Base-by-base conservation (phyloP, 2,797 vertebrate genomes). In the Prionace glauca region DNA sequence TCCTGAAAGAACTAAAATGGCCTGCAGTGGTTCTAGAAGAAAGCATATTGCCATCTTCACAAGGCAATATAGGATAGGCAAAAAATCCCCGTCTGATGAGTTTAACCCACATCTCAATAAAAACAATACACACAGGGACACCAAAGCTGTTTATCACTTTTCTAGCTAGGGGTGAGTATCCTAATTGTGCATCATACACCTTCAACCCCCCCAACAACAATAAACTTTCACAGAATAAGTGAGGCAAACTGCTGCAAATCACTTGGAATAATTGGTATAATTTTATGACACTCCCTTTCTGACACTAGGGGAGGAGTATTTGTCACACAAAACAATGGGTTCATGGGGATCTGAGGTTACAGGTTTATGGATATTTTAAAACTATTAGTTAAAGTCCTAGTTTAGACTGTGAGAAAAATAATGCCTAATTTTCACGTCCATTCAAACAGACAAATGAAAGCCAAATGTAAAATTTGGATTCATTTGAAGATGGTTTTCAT, bases 401-500 rank as follows among this genome's bases (percentile, higher is more conserved):
- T 92, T 92, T n/a, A 41, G 88, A 69, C 62, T 69, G 65, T 69
- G 90, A 92, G 20, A 92, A 92, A 84, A 4, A 69, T 91, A 67
- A 69, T 92, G 36, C 7, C 36, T 36, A 20, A 12, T 65, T 92
- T 92, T 65, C 90, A 92, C 20, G n/a, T 92, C 90, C 36, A 65
- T 41, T 67, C 90, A 91, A 65, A 91, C 36, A 92, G 90, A 92
- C 24, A 62, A 92, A 69, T 10, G 20, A 92, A 92, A 67, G 62
- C 62, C 90, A 92, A 92, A 92, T 69, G 62, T 92, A 92, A 92
- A 92, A 69, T 92, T n/a, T 92, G 90, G 65, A 91, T 69, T 92
- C 90, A 92, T 41, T n/a, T 92, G 32, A n/a, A 91, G 29, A 65
- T 91, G 88, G 60, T 91, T 91, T 91, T 91, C 88, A 65, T 67